Evolutionary conservation across 2,113 vertebrate genomes (phyloP).

Genomic region (Tenrec ecaudatus): DNA sequence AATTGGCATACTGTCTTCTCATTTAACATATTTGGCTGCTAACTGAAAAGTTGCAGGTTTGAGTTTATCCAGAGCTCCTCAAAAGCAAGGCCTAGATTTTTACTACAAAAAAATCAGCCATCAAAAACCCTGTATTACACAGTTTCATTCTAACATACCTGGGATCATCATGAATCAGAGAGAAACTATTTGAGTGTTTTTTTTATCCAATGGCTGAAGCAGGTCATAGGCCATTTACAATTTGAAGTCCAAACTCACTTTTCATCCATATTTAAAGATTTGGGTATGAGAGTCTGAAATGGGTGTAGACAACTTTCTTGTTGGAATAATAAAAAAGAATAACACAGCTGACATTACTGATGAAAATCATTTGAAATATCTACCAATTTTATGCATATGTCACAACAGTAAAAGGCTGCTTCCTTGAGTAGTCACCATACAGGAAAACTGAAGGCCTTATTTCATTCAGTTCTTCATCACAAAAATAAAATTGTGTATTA

Average conservation of each 20-base stretch:
- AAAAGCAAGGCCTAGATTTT: not conserved
- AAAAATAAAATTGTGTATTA: too few relatives aligned
- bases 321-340: not conserved
- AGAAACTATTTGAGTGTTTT: not conserved
- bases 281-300: too few relatives aligned
- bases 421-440: not conserved
- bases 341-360: not conserved
- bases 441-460: too few relatives aligned
- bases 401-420: not conserved
- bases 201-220: not conserved
- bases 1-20: not conserved
- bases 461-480: too few relatives aligned
- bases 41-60: not conserved
- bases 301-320: not conserved
- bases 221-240: not conserved
- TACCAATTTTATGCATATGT: constrained; percentile 8
- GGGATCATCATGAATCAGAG: not conserved
- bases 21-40: not conserved
- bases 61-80: not conserved
- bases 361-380: constrained; percentile 24
- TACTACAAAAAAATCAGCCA: not conserved
- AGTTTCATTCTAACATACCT: not conserved
- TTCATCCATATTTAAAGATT: not conserved
- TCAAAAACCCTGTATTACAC: not conserved
- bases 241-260: not conserved